Evolutionary conservation across 2,888 invertebrate genomes (phyloP).

Genomic region (Pinctada fucata): DNA sequence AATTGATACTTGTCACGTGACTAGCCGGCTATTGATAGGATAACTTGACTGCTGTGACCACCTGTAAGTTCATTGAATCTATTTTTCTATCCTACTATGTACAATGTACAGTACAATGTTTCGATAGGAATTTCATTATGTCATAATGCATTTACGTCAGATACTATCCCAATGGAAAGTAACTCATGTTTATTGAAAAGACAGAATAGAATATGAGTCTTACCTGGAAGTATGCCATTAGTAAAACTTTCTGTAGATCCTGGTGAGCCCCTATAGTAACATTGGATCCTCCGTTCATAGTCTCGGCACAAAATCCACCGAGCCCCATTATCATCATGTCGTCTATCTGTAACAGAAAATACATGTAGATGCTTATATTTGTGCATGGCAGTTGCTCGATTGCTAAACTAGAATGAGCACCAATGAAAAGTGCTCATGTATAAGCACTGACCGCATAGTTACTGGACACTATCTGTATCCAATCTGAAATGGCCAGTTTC

Average conservation of each 20-base stretch:
- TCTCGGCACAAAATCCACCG: background rate
- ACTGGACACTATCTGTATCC: no score
- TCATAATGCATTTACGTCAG: no score
- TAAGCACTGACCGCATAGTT: no score
- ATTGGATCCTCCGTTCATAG: background rate
- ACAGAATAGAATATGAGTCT: background rate
- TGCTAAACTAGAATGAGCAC: no score
- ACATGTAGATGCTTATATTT: background rate
- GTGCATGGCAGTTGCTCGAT: background rate
- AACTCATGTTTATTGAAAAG: no score
- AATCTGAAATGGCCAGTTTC: no score
- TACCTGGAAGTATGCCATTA: background rate
- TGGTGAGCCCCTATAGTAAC: background rate
- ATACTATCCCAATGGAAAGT: no score
- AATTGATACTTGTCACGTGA: background rate
- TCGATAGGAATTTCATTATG: no score
- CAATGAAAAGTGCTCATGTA: no score
- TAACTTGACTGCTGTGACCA: background rate
- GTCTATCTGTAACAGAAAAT: background rate
- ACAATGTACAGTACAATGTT: no score
- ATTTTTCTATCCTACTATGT: no score
- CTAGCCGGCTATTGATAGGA: background rate
- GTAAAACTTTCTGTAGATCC: background rate
- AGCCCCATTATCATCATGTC: constrained; percentile 1
- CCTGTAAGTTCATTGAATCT: background rate